Evolutionary conservation across 2,797 vertebrate genomes (phyloP).

Genomic region (Malacoctenus gilli): DNA sequence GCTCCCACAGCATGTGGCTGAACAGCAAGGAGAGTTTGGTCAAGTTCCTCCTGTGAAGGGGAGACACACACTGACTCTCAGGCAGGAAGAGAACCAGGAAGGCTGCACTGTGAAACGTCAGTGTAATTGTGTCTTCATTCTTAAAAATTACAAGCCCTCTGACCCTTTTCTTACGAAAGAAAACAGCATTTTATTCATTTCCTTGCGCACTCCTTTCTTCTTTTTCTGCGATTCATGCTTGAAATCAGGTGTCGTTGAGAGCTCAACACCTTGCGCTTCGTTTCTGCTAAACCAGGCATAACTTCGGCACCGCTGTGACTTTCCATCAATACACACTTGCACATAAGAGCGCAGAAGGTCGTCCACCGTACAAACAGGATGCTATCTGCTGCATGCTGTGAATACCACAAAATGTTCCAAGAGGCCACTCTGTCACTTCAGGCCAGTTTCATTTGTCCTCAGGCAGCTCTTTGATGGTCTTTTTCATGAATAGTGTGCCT

Average conservation of each 20-base stretch:
- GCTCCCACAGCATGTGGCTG: slow-evolving; percentile 88
- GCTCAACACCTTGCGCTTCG: background rate
- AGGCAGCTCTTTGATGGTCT: background rate
- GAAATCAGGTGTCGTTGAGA: too few species aligned
- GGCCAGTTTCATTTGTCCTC: background rate
- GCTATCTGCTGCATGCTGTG: slow-evolving; percentile 46
- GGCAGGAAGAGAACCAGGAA: background rate
- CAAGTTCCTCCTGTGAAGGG: slow-evolving; percentile 81
- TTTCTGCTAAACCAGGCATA: slow-evolving; percentile 3
- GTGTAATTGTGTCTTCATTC: too few species aligned
- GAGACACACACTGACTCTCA: slow-evolving; percentile 31
- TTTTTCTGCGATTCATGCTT: background rate
- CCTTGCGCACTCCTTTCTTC: too few species aligned
- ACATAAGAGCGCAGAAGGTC: slow-evolving; percentile 6
- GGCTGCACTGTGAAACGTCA: too few species aligned
- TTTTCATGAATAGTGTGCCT: background rate
- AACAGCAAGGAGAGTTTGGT: slow-evolving; percentile 89
- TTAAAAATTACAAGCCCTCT: too few species aligned
- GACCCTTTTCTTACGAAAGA: too few species aligned
- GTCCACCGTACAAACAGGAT: slow-evolving; percentile 74
- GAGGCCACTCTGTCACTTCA: slow-evolving; percentile 46
- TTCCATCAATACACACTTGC: slow-evolving; percentile 36
- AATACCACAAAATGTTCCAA: slow-evolving; percentile 76
- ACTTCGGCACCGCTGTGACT: slow-evolving; percentile 17
- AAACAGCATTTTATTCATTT: too few species aligned